Evolutionary conservation across 1,140 invertebrate genomes (phyloP).

Genomic region (Drosophila subpulchrella): DNA sequence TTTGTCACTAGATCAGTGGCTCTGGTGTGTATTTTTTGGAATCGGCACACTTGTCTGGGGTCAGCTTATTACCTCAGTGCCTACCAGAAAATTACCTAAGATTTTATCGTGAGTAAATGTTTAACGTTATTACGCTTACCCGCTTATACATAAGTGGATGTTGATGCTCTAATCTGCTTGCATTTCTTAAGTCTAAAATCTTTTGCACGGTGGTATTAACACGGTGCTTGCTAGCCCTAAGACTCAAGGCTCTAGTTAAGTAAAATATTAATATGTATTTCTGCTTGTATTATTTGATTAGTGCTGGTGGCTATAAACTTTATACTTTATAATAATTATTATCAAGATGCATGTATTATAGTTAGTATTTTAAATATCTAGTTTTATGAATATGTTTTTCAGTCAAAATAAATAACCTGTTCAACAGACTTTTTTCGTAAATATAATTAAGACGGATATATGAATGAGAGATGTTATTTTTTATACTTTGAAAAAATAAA

Average conservation of each 20-base stretch:
- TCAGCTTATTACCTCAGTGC: constrained; percentile 98
- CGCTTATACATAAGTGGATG: constrained; percentile 6
- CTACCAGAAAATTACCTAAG: constrained; percentile 97
- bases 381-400: not conserved
- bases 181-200: not conserved
- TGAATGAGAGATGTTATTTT: not conserved
- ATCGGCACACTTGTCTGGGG: constrained; percentile 98
- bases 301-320: not conserved
- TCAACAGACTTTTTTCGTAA: not conserved
- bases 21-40: constrained; percentile 99
- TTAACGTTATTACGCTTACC: constrained; percentile 25
- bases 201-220: not conserved
- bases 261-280: constrained; percentile 1
- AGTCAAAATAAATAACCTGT: constrained; percentile 4
- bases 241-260: not conserved
- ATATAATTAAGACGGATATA: not conserved
- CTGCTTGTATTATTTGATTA: not conserved
- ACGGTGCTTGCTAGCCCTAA: not conserved
- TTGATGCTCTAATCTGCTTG: constrained; percentile 1
- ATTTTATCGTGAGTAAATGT: constrained; percentile 92
- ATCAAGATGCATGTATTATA: constrained; percentile 22
- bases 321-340: constrained; percentile 2
- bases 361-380: constrained; percentile 32
- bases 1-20: constrained; percentile 97
- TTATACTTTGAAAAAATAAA: not conserved